Evolutionary conservation across 2,888 invertebrate species (phyloP).

Genomic region (Zele albiditarsus): DNA sequence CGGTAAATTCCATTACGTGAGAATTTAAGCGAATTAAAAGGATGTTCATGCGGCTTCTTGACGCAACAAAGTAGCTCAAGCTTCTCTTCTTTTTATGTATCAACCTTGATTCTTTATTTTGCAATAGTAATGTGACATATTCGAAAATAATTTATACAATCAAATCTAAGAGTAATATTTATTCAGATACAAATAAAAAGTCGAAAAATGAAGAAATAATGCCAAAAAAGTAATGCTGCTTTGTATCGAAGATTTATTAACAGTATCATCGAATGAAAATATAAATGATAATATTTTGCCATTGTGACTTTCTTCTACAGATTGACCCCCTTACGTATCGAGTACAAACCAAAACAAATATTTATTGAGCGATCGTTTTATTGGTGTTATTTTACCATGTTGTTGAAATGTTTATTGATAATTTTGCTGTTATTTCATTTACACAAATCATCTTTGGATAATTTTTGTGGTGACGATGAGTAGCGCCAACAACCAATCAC

Average conservation of each 20-base stretch:
- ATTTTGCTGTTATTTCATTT: too few species aligned
- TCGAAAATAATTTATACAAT: neutral
- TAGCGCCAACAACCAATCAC: constrained; percentile 68
- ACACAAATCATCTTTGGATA: neutral
- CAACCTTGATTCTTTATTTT: neutral
- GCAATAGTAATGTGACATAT: neutral
- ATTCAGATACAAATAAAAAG: too few species aligned
- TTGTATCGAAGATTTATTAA: constrained; percentile 11
- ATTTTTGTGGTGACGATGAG: constrained; percentile 35
- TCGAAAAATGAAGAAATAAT: too few species aligned
- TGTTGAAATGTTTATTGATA: neutral
- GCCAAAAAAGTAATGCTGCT: too few species aligned
- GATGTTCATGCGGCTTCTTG: constrained; percentile 46
- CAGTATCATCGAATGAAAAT: neutral
- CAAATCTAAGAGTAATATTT: too few species aligned
- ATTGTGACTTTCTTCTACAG: neutral
- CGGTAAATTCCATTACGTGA: constrained; percentile 44
- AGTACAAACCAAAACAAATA: neutral
- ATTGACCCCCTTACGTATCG: neutral
- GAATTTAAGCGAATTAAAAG: constrained; percentile 49
- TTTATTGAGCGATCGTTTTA: neutral
- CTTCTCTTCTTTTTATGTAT: constrained; percentile 7
- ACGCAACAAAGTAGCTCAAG: constrained; percentile 38
- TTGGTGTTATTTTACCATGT: neutral
- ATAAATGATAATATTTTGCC: neutral